Conservation (phyloP, 2,113 vertebrate species). For the Pungitius pungitius region DNA sequence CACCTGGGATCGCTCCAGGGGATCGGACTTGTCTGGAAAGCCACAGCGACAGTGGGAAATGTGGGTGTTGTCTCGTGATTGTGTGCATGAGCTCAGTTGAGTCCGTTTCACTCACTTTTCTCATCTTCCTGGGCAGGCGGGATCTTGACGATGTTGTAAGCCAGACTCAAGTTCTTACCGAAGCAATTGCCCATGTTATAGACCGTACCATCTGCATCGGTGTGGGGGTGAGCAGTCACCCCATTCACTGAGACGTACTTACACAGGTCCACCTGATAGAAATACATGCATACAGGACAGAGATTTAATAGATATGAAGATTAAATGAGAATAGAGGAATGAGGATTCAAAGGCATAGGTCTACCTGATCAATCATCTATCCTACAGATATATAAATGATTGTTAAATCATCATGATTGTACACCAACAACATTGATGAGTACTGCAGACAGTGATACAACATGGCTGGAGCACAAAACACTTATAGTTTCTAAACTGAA, state of each 20-base stretch:
- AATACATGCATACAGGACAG: neutral
- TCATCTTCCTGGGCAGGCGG: slow-evolving; percentile 90
- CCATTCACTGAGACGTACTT: slow-evolving; percentile 93
- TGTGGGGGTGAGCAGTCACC: slow-evolving; percentile 92
- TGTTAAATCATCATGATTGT: neutral
- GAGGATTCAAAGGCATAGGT: neutral
- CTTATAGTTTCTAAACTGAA: neutral
- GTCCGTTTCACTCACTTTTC: neutral
- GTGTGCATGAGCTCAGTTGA: neutral
- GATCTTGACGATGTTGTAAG: slow-evolving; percentile 92
- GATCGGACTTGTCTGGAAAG: slow-evolving; percentile 89
- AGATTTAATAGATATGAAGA: neutral
- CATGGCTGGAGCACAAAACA: neutral
- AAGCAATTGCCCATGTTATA: slow-evolving; percentile 99
- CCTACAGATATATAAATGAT: neutral
- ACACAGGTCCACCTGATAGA: slow-evolving; percentile 91
- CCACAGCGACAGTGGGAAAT: neutral
- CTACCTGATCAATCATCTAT: neutral
- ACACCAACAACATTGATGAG: neutral
- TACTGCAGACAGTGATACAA: neutral
- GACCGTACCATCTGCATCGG: slow-evolving; percentile 89
- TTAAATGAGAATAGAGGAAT: neutral
- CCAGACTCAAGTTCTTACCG: slow-evolving; percentile 87
- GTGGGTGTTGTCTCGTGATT: neutral
- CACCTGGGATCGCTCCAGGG: slow-evolving; percentile 88